Evolutionary conservation across 2,888 invertebrate species (phyloP), one percentile per base, ranked within the genome.

Genomic region (Brachyopa scutellaris): DNA sequence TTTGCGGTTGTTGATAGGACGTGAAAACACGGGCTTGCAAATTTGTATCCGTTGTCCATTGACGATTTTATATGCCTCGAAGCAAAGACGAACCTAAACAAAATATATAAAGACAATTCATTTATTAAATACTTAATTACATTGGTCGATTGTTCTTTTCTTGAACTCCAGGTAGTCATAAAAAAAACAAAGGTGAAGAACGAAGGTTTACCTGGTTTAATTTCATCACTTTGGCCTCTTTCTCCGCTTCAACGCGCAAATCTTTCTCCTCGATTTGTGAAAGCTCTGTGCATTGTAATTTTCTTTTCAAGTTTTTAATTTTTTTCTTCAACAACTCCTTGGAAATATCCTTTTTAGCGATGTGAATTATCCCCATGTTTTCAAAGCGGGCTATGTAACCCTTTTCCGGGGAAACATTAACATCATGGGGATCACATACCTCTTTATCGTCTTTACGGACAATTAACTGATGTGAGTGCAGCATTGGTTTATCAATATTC

Each of bases 321-420:
- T 93, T 93, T 87, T 95, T 95, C 76, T 92, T 92, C 9, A 92
- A 88, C 1, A 96, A 89, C 85, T 95, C 93, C 0, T 92, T 92
- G 0, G 93, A 91, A 1, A 96, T 93, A 86, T 94, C 93, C 87
- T 95, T 96, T 86, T 95, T 96, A 0, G 95, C 95, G 0, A 96
- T 96, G 87, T 97, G 96, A 84, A 97, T 96, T 15, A 97, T 96
- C 1, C 96, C 96, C 93, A 97, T 95, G 36, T 95, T 95, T 61
- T 94, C 93, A 87, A 96, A 97, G 69, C 96, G 92, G 0, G 95
- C 95, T 85, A 91, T 92, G 86, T 93, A 95, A 79, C 93, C 93
- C 86, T 88, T 92, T 84, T 91, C 92, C 84, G 86, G 91, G 84
- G 90, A 91, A 15, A 95, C 92, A 21, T 88, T 86, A 9, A 93